These are phyloP conservation scores for Lepidothrix coronata DNA, from an alignment of 2,113 vertebrate genomes.

Conservation along the genomic window DNA sequence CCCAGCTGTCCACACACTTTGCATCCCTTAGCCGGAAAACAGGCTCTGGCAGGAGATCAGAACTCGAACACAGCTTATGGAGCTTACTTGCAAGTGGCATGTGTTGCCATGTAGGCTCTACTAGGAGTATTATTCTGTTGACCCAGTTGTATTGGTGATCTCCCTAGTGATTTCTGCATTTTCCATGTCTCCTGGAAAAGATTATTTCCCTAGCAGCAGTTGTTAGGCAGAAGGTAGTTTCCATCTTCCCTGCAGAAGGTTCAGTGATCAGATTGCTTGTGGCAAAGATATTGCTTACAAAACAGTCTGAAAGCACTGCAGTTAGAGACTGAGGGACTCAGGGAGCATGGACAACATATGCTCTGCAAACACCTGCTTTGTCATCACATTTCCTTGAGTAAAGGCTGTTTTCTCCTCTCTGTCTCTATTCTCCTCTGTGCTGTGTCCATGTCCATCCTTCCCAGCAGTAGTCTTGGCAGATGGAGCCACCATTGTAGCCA, in stretches of 20 bases:
- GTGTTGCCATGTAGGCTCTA: not conserved
- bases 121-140: not conserved
- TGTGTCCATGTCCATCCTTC: not conserved
- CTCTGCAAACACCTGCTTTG: not conserved
- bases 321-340: not conserved
- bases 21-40: not conserved
- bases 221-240: not conserved
- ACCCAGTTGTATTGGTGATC: not conserved
- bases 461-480: slow-evolving; percentile 89
- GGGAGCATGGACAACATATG: not conserved
- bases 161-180: not conserved
- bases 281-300: not conserved
- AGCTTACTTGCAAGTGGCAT: not conserved
- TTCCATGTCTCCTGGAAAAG: not conserved
- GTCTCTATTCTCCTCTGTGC: not conserved
- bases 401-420: not conserved
- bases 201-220: not conserved
- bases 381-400: not conserved
- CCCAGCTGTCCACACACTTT: not conserved
- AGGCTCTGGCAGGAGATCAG: not conserved
- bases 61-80: not conserved
- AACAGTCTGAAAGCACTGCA: not conserved
- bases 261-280: not conserved
- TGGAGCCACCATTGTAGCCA: slow-evolving; percentile 89
- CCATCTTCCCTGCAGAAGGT: not conserved